Base-by-base conservation (phyloP, 2,888 invertebrate genomes). In the Cylindroiulus punctatus region DNA sequence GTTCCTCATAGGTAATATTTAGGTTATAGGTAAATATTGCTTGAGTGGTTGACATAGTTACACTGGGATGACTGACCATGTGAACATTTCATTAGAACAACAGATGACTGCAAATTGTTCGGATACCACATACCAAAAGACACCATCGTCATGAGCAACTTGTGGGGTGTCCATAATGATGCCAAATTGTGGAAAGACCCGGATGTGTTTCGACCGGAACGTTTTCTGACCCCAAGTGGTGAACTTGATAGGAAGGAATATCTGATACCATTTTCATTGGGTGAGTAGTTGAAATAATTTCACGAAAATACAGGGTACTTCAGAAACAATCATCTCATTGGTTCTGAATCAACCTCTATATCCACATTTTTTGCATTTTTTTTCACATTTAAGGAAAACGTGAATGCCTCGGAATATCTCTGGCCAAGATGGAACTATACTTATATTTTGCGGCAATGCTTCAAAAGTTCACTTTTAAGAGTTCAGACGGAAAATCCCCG, bases 261-360 rank as follows among this genome's bases (percentile, higher is more conserved):
- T 36, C 82, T 87, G 26, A 87, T 87, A 17, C 87, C 87, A 7
- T 87, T 87, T 52, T 85, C 87, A 19, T 44, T 86, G 81, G 87
- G 87, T 87, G 76, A 40, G 42, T 76, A 1, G 10, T 76, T 36
- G 36, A 36, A 2, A 36, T 36, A 36, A 36, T 36, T 36, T 7
- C 7, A 7, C 2, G 36, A 36, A 36, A 36, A 36, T 36, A 7
- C 36, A 36, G 7, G 2, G 36, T 4, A 36, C 36, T 36, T 4
- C 36, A 36, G 2, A 7, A 7, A 36, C 36, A 4, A 4, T 2
- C 36, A 36, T 36, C 3, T 36, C 36, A n/a, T n/a, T n/a, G n/a
- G n/a, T n/a, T n/a, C n/a, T n/a, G n/a, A n/a, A n/a, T n/a, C n/a
- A n/a, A n/a, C n/a, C n/a, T n/a, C n/a, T n/a, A 36, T 36, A 36